These are phyloP conservation scores for Sebastolobus altivelis DNA, from an alignment of 2,797 vertebrate species.

Conservation along the genomic window DNA sequence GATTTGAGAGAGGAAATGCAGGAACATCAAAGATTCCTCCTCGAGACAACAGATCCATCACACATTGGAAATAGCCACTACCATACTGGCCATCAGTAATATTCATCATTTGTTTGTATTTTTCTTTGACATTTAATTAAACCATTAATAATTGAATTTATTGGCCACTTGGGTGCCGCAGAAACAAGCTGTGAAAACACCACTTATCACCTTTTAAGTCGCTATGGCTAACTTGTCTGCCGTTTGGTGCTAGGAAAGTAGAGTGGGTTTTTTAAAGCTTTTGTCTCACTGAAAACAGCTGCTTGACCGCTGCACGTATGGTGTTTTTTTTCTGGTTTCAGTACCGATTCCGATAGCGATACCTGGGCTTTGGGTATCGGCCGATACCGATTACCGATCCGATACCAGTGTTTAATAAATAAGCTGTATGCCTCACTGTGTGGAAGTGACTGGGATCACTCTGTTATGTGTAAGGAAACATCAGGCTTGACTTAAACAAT, in stretches of 20 bases:
- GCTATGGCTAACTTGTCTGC: neutral
- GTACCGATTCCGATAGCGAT: too few relatives aligned
- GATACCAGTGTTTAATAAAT: too few relatives aligned
- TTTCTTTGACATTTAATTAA: neutral
- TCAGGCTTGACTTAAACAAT: too few relatives aligned
- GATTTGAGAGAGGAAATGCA: slow-evolving; percentile 40
- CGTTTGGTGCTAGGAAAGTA: neutral
- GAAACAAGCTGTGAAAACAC: neutral
- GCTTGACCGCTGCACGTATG: neutral
- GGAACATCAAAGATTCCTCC: slow-evolving; percentile 17
- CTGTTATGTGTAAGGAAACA: too few relatives aligned
- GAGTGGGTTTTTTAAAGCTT: neutral
- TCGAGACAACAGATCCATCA: slow-evolving; percentile 1
- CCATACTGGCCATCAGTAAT: neutral
- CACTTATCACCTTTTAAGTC: neutral
- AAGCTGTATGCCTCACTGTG: too few relatives aligned
- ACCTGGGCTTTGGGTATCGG: too few relatives aligned
- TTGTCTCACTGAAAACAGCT: neutral
- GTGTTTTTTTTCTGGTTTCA: too few relatives aligned
- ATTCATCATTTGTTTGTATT: neutral
- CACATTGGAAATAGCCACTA: slow-evolving; percentile 11
- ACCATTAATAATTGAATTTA: neutral
- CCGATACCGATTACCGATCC: too few relatives aligned
- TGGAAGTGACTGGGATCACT: too few relatives aligned
- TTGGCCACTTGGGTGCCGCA: neutral